These are phyloP conservation scores for Ceyx margarethae DNA, from an alignment of 2,113 vertebrate genomes.

Conservation along the genomic window DNA sequence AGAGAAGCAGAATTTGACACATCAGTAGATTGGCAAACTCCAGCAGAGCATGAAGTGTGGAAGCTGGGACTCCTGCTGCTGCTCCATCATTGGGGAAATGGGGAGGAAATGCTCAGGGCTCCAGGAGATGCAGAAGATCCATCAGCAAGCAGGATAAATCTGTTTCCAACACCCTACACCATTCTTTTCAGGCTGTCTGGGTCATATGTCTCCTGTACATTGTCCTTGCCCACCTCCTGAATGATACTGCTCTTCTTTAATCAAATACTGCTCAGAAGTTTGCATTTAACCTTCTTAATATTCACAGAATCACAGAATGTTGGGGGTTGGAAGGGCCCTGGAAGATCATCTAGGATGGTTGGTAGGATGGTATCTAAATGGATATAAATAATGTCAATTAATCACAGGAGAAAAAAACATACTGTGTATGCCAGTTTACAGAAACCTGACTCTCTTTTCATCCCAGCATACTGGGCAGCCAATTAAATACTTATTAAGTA, in stretches of 20 bases:
- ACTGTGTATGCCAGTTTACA: not conserved
- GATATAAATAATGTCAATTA: not conserved
- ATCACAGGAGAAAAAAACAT: not conserved
- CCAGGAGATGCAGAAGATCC: not conserved
- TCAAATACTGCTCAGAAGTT: not conserved
- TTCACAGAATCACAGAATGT: too few species aligned
- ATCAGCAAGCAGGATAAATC: not conserved
- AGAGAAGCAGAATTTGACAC: conserved; percentile 1
- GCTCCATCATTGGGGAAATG: not conserved
- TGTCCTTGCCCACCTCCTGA: not conserved
- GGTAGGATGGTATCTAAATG: not conserved
- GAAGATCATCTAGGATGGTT: too few species aligned
- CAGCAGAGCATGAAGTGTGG: not conserved
- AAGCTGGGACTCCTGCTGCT: not conserved
- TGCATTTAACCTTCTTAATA: not conserved
- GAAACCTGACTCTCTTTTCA: not conserved
- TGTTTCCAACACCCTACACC: not conserved
- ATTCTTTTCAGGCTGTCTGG: not conserved
- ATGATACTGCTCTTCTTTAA: not conserved
- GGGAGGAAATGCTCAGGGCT: not conserved
- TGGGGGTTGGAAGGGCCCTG: too few species aligned
- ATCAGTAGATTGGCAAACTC: not conserved
- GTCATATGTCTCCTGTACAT: not conserved
- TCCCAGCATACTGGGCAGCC: not conserved
- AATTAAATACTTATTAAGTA: not conserved